A percentile compares a stretch with the other conserved stretches of the same genome.
phyloP scores from a whole-genome alignment of 2,113 vertebrate species.

The Manacus vitellinus region DNA sequence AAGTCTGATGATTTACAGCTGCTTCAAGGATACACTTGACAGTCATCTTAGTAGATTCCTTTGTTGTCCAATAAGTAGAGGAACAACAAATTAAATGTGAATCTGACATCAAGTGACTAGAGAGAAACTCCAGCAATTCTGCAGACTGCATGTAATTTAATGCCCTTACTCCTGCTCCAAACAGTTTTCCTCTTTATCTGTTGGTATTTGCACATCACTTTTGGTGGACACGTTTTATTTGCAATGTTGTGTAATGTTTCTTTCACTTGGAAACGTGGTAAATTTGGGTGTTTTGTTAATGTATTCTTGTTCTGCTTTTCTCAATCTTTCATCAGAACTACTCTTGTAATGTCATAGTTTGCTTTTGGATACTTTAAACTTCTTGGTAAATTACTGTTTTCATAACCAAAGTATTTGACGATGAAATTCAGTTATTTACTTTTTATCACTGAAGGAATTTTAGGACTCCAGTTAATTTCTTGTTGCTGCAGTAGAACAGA shows the following conservation, averaged over 20 bases:
- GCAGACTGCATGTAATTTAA: neutral
- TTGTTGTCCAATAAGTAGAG: neutral
- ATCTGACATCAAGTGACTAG: neutral
- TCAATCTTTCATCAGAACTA: neutral
- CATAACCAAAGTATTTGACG: fast-evolving
- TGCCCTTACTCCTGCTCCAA: neutral
- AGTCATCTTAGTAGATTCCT: neutral
- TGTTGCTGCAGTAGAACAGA: neutral
- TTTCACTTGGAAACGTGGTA: neutral
- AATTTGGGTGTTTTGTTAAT: neutral
- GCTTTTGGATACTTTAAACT: neutral
- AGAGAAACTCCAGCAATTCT: neutral
- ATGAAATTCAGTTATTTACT: neutral
- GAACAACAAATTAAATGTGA: neutral
- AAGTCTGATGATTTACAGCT: neutral
- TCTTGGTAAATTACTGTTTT: neutral
- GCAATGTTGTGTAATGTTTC: neutral
- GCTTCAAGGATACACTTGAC: neutral
- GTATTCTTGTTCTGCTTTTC: neutral
- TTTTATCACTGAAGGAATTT: neutral
- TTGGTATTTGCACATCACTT: neutral
- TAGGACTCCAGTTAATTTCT: neutral
- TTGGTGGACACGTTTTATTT: neutral
- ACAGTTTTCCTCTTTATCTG: neutral
- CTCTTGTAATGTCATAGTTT: neutral